Evolutionary conservation across 1,140 invertebrate genomes (phyloP), one percentile per base, ranked within the genome.

Genomic region (Pachypeltis micranthus): DNA sequence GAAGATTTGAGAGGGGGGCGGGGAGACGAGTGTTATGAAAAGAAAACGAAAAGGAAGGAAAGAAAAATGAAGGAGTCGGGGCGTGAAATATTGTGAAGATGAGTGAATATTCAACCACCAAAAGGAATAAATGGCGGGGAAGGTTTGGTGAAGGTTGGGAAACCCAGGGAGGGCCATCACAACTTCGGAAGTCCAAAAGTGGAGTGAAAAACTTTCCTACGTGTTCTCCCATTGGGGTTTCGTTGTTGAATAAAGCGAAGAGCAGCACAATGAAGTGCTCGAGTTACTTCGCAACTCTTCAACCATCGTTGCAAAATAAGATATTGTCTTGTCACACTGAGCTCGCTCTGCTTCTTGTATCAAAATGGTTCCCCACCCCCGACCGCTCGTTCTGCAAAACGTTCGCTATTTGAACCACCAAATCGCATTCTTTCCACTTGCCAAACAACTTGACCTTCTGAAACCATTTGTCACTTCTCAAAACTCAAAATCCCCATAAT

Each of bases 141-240:
- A 10, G n/a, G 34, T n/a, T 10, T 10, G 34, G 34, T 7, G 47
- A 4, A 21, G 10, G 10, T 16, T 16, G 7, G 47, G 21, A 51
- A 51, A 51, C 16, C 12, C 1, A 10, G 57, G 29, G 10, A 28
- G 28, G 29, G 24, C 57, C 57, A 27, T 59, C 57, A 59, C 57
- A 59, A 59, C 27, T 59, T 59, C n/a, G 19, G 57, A 59, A 27
- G 57, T 59, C 57, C 57, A 59, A 59, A 59, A 59, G 57, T 59
- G 26, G 29, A 59, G 57, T 29, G 57, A 34, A 28, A 34, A 59
- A 59, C 25, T 59, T 59, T 59, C 24, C 57, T 59, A 59, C 31
- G 24, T 59, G 57, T 59, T 59, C 57, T 31, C 57, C 26, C 57
- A 29, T 59, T 59, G 57, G 57, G 57, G 57, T 59, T 59, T 59